phyloP scores from a whole-genome alignment of 1,140 invertebrate species.

The Drosophila repletoides region DNA sequence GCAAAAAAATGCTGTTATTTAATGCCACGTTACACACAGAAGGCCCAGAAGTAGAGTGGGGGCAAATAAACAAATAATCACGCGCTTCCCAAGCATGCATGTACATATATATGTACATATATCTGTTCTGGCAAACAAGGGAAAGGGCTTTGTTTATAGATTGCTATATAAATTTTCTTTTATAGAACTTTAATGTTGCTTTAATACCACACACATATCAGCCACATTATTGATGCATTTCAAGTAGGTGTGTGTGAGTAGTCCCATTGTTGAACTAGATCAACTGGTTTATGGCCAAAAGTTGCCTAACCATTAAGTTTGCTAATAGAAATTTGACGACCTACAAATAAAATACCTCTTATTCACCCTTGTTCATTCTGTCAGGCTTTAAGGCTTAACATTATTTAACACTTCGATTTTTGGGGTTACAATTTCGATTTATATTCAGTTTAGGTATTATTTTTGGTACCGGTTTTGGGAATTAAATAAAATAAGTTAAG shows the following conservation, averaged over 20 bases:
- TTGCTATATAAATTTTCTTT: constrained; percentile 60
- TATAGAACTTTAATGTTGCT: constrained; percentile 66
- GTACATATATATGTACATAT: background rate
- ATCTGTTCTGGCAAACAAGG: background rate
- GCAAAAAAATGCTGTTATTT: constrained; percentile 64
- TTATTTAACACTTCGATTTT: too few species aligned
- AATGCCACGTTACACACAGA: constrained; percentile 32
- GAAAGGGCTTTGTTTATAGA: constrained; percentile 37
- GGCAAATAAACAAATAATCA: constrained; percentile 68
- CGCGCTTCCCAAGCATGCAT: constrained; percentile 14
- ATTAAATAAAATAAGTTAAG: too few species aligned
- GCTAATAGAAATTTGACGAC: background rate
- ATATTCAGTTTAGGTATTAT: too few species aligned
- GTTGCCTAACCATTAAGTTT: background rate
- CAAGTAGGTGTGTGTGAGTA: constrained; percentile 18
- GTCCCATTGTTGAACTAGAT: constrained; percentile 3
- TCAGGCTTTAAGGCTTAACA: too few species aligned
- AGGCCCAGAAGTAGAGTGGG: background rate
- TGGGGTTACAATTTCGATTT: too few species aligned
- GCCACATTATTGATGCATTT: constrained; percentile 51
- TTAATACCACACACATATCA: constrained; percentile 51
- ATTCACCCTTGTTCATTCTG: too few species aligned
- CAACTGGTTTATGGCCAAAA: background rate
- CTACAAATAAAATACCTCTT: too few species aligned
- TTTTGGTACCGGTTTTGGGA: too few species aligned